These are phyloP conservation scores for Beris chalybata DNA, from an alignment of 2,888 invertebrate species.

Conservation along the genomic window DNA sequence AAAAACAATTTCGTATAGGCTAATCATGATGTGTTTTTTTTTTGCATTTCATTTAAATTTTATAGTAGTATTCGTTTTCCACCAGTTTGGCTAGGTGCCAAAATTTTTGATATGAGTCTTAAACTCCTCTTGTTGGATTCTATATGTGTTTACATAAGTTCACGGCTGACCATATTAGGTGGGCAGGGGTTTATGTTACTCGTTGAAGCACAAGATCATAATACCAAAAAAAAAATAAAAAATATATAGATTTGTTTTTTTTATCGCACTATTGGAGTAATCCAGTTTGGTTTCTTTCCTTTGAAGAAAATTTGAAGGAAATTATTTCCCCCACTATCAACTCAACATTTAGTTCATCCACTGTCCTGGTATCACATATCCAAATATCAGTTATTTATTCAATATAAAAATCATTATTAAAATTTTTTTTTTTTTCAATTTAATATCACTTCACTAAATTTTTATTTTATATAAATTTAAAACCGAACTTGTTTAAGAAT, in stretches of 20 bases:
- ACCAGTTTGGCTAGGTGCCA: slow-evolving; percentile 21
- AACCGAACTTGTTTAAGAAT: slow-evolving; percentile 8
- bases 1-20: not conserved
- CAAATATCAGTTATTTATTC: too few relatives aligned
- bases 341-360: too few relatives aligned
- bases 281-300: too few relatives aligned
- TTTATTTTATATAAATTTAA: not conserved
- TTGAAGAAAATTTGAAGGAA: too few relatives aligned
- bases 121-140: slow-evolving; percentile 8
- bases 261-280: too few relatives aligned
- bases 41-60: slow-evolving; percentile 3
- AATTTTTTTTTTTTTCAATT: too few relatives aligned
- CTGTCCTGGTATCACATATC: too few relatives aligned
- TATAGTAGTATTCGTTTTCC: not conserved
- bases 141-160: slow-evolving; percentile 15
- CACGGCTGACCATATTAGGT: slow-evolving; percentile 41
- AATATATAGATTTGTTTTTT: too few relatives aligned
- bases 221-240: too few relatives aligned
- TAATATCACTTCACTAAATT: too few relatives aligned
- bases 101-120: slow-evolving; percentile 21
- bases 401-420: too few relatives aligned
- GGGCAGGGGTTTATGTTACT: slow-evolving; percentile 39
- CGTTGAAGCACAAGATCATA: not conserved
- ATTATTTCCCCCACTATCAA: too few relatives aligned
- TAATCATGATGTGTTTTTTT: not conserved